phyloP scores from a whole-genome alignment of 2,113 vertebrate genomes.

The Ranitomeya variabilis region DNA sequence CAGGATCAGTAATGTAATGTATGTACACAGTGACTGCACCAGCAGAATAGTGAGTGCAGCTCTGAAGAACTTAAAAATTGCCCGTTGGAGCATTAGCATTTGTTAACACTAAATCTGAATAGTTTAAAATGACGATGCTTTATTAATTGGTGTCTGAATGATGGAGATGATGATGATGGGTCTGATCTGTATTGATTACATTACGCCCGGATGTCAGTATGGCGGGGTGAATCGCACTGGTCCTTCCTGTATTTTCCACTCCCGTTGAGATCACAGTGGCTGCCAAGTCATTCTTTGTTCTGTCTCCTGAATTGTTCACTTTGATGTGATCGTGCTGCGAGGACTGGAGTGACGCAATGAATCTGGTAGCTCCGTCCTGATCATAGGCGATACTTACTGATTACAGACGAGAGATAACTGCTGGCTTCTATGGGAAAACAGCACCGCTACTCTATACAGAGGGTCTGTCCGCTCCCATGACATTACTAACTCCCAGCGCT shows the following conservation, averaged over 20 bases:
- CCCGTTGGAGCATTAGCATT: too few species aligned
- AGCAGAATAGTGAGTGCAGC: too few species aligned
- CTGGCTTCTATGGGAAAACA: not conserved
- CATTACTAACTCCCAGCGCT: too few species aligned
- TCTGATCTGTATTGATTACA: not conserved
- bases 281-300: slow-evolving; percentile 13
- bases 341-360: slow-evolving; percentile 7
- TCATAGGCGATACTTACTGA: not conserved
- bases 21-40: too few species aligned
- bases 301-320: slow-evolving; percentile 12
- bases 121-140: too few species aligned
- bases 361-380: not conserved
- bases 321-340: slow-evolving; percentile 19
- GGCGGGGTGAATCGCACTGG: not conserved
- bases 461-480: not conserved
- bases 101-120: too few species aligned
- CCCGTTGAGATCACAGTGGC: slow-evolving; percentile 3
- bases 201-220: slow-evolving; percentile 1
- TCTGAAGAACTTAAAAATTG: too few species aligned
- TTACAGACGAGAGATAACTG: not conserved
- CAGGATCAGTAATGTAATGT: too few species aligned
- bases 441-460: not conserved
- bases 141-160: too few species aligned
- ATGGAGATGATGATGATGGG: not conserved
- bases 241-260: slow-evolving; percentile 14